Evolutionary conservation across 2,113 vertebrate species (phyloP).

Genomic region (Misgurnus mizolepis): DNA sequence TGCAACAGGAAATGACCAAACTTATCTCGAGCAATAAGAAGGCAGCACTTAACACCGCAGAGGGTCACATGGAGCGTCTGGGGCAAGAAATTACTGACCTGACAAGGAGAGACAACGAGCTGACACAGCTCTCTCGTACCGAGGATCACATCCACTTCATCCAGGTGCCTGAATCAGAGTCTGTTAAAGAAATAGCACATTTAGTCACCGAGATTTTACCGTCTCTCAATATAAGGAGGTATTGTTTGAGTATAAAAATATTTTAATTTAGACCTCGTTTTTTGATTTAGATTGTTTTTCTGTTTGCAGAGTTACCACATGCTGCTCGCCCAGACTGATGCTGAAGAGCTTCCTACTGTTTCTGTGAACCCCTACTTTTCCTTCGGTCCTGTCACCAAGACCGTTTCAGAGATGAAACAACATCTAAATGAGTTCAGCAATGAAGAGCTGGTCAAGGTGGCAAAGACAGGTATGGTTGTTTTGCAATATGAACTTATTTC

Average conservation of each 20-base stretch:
- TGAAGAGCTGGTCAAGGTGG: slow-evolving; percentile 76
- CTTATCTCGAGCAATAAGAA: slow-evolving; percentile 77
- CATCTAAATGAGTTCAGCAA: slow-evolving; percentile 78
- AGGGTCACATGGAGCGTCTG: slow-evolving; percentile 78
- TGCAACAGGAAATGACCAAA: slow-evolving; percentile 80
- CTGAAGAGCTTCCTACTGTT: slow-evolving; percentile 76
- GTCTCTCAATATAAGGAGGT: no score
- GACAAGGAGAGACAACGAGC: slow-evolving; percentile 75
- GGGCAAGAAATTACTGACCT: slow-evolving; percentile 75
- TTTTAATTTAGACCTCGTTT: no score
- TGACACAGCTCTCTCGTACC: slow-evolving; percentile 76
- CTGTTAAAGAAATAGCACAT: neutral
- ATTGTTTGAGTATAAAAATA: no score
- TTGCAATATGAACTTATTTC: neutral
- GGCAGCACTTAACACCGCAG: slow-evolving; percentile 72
- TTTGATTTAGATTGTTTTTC: neutral
- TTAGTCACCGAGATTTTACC: no score
- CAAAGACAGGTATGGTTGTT: slow-evolving; percentile 64
- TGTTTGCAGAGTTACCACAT: slow-evolving; percentile 73
- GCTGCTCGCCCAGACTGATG: slow-evolving; percentile 77
- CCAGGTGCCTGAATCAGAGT: slow-evolving; percentile 65
- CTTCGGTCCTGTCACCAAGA: slow-evolving; percentile 73
- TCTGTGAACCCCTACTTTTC: slow-evolving; percentile 77
- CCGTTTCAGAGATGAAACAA: slow-evolving; percentile 78
- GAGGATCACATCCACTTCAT: slow-evolving; percentile 83